A percentile compares a stretch with the other conserved stretches of the same genome.
phyloP scores from a whole-genome alignment of 2,797 vertebrate genomes.

The Pseudomugil tenellus region DNA sequence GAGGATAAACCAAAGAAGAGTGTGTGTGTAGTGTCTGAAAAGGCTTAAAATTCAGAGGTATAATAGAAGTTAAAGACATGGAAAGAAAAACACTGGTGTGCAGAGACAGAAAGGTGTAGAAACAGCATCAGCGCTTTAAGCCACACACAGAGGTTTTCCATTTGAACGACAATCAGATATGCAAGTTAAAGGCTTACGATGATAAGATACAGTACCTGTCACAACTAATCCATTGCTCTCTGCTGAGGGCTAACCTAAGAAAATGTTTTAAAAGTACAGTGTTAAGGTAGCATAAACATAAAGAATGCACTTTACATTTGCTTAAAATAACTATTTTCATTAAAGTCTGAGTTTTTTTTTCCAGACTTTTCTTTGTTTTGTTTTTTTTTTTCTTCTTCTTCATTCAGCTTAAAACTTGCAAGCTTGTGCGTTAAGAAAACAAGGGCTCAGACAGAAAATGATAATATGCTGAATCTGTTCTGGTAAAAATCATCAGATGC shows the following conservation, averaged over 20 bases:
- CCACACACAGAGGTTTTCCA: slow-evolving; percentile 44
- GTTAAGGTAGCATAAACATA: background rate
- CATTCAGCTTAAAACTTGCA: background rate
- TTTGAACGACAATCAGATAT: slow-evolving; percentile 45
- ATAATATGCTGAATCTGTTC: background rate
- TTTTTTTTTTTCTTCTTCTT: background rate
- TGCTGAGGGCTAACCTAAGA: background rate
- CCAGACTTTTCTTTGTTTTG: background rate
- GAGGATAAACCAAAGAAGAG: background rate
- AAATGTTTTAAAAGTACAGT: background rate
- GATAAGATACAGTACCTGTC: slow-evolving; percentile 33
- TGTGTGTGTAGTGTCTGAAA: background rate
- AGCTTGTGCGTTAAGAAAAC: background rate
- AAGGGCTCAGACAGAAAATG: background rate
- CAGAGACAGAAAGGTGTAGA: slow-evolving; percentile 1
- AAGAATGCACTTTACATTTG: background rate
- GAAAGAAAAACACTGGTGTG: slow-evolving; percentile 3
- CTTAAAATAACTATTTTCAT: background rate
- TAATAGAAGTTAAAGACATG: background rate
- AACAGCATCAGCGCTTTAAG: slow-evolving; percentile 3
- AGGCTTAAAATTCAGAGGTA: background rate
- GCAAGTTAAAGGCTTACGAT: slow-evolving; percentile 14
- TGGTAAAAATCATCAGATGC: background rate
- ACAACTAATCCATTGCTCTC: background rate
- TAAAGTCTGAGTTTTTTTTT: background rate